Evolutionary conservation across 2,888 invertebrate genomes (phyloP), one percentile per base, ranked within the genome.

Genomic region (Caenorhabditis sulstoni): DNA sequence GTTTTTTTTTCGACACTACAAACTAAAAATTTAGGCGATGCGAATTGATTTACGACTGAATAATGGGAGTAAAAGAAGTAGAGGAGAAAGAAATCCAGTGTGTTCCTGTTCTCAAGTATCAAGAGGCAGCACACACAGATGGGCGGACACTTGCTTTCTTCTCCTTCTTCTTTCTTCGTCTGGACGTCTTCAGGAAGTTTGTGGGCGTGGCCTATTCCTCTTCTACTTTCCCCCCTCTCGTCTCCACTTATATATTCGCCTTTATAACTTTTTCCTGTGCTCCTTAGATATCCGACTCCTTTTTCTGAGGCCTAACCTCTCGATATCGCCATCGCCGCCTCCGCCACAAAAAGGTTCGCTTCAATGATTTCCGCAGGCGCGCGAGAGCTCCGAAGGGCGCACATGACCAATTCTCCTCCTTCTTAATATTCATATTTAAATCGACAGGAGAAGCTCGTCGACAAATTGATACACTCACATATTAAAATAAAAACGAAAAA

Each of bases 111-210:
- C 29, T 29, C 29, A 29, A 29, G 29, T 29, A 29, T 29, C 29
- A 29, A 29, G 29, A 29, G 7, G 29, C n/a, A 58, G 41, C 3
- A 8, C 39, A n/a, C 2, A 37, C 35, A 12, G 39, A 58, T 2
- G 64, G 47, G 62, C 41, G 29, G 44, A 52, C 64, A 52, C 64
- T 52, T 41, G 53, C 37, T n/a, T 55, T 66, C 65, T 23, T 65
- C 67, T 29, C 20, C 70, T 22, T 44, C 49, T 55, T n/a, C 67
- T 64, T 50, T 49, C 45, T 41, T 50, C 39, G 49, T 20, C n/a
- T 23, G 39, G n/a, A 18, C 8, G 53, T 47, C 55, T 67, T 57
- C 75, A 71, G 77, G 77, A 77, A 77, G 76, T 77, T 70, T 77
- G 68, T 77, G 76, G 76, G 76, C 76, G 76, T 47, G 49, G 76